Conservation (phyloP, 1,140 invertebrate genomes). For the Zaprionus davidi region DNA sequence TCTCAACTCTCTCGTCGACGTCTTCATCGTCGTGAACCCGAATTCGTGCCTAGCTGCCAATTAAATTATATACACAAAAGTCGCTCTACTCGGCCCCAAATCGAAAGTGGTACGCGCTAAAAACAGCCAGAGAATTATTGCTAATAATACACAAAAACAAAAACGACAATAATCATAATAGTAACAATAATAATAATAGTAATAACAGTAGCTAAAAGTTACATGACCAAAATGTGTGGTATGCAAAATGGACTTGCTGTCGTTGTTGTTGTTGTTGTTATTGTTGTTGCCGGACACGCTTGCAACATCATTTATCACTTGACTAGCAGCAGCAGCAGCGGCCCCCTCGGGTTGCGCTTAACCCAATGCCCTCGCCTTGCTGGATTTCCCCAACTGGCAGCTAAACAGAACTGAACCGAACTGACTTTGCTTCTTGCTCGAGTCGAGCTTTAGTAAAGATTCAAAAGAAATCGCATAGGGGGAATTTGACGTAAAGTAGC, state of each 20-base stretch:
- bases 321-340: background rate
- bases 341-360: background rate
- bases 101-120: constrained; percentile 50
- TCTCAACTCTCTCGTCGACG: background rate
- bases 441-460: background rate
- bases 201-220: constrained; percentile 3
- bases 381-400: background rate
- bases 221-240: constrained; percentile 23
- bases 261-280: background rate
- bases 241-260: constrained; percentile 19
- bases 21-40: background rate
- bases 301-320: constrained; percentile 50
- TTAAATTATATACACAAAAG: constrained; percentile 12
- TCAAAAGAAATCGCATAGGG: background rate
- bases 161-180: constrained; percentile 24
- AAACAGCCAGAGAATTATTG: constrained; percentile 11
- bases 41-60: constrained; percentile 15
- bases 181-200: constrained; percentile 6
- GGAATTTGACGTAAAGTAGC: background rate
- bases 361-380: background rate
- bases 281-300: constrained; percentile 25
- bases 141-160: constrained; percentile 20
- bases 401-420: background rate
- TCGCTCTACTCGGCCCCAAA: constrained; percentile 15
- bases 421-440: background rate